phyloP scores from a whole-genome alignment of 2,797 vertebrate species.

The Sylvilagus floridanus region DNA sequence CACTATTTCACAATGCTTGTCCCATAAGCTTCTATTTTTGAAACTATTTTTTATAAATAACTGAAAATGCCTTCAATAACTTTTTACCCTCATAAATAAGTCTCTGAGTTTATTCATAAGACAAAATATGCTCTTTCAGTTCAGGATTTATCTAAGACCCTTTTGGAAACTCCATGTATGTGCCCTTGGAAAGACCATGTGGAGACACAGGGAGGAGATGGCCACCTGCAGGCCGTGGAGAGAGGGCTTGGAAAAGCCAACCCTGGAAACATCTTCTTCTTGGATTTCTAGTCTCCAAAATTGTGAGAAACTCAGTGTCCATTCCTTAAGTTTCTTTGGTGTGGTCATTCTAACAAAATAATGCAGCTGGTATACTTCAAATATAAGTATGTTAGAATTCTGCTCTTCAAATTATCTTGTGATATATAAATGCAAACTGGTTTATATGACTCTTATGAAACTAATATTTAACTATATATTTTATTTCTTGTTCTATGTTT shows the following conservation, averaged over 20 bases:
- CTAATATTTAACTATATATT: neutral
- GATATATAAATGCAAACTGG: neutral
- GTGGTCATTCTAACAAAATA: neutral
- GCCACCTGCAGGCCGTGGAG: neutral
- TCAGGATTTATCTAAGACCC: neutral
- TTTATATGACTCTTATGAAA: neutral
- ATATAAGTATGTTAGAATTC: neutral
- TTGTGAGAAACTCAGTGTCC: neutral
- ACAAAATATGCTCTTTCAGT: neutral
- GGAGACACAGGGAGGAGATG: neutral
- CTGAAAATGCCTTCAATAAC: neutral
- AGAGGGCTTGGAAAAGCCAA: neutral
- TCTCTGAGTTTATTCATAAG: neutral
- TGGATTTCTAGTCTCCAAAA: neutral
- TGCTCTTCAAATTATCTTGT: neutral
- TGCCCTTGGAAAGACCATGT: neutral
- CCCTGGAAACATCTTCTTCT: neutral
- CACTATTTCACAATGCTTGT: no score
- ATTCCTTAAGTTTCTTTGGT: neutral
- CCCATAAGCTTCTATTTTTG: neutral
- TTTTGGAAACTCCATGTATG: neutral
- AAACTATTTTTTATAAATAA: neutral
- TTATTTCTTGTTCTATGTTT: neutral
- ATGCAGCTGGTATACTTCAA: neutral
- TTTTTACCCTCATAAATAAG: neutral